Percentiles rank a stretch among this genome's conserved stretches.
Evolutionary conservation across 2,888 invertebrate genomes (phyloP).

Genomic region (Drosophila neonasuta): DNA sequence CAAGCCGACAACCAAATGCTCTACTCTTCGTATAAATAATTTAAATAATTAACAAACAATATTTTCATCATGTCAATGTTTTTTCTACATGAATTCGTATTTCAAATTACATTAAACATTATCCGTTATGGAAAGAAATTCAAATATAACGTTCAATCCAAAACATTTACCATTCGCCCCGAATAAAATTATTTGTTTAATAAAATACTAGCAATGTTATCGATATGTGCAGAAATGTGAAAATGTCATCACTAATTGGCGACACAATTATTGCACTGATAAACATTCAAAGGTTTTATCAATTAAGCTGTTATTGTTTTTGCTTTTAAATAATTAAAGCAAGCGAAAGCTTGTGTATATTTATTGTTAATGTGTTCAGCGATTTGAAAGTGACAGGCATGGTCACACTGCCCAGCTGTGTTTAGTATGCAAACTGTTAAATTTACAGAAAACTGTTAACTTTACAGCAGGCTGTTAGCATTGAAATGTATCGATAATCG

Average conservation of each 20-base stretch:
- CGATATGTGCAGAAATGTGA: neutral
- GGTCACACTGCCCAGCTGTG: neutral
- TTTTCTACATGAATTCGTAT: no score
- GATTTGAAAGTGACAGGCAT: neutral
- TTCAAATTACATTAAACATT: neutral
- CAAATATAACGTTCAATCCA: neutral
- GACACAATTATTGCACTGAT: neutral
- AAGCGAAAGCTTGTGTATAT: neutral
- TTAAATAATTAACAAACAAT: neutral
- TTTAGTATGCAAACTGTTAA: conserved; percentile 7
- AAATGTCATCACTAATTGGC: neutral
- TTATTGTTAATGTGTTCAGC: neutral
- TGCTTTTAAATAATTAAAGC: neutral
- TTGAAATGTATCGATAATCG: conserved; percentile 1
- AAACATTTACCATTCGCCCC: conserved; percentile 6
- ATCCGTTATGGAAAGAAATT: neutral
- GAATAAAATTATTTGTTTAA: neutral
- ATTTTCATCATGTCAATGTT: neutral
- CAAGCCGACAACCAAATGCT: neutral
- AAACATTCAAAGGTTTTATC: neutral
- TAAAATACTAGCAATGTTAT: conserved; percentile 13
- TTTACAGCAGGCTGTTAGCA: conserved; percentile 8
- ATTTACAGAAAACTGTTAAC: conserved; percentile 9
- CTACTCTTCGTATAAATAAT: neutral
- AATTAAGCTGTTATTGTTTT: no score